Conservation (phyloP, 2,888 invertebrate species). For the Hydropsyche betteni region DNA sequence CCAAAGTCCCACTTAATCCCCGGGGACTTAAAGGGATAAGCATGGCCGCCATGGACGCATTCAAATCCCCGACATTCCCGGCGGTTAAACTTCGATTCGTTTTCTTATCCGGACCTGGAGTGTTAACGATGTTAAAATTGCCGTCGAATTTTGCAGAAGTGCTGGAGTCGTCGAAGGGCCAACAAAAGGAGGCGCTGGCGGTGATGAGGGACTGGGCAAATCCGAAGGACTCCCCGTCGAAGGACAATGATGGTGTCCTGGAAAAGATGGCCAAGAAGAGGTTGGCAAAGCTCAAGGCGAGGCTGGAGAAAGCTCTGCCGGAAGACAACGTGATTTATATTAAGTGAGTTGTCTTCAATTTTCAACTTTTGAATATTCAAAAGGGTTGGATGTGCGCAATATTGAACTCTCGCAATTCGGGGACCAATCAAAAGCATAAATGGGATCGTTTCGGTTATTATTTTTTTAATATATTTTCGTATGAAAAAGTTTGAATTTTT, state of each 20-base stretch:
- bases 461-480: too few species aligned
- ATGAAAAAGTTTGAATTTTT: too few species aligned
- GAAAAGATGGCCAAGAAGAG: slow-evolving; percentile 58
- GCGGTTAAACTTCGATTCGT: not conserved
- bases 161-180: slow-evolving; percentile 50
- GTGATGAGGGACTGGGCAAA: slow-evolving; percentile 61
- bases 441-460: not conserved
- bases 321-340: slow-evolving; percentile 64
- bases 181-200: slow-evolving; percentile 62
- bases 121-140: not conserved
- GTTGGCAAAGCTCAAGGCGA: slow-evolving; percentile 60
- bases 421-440: too few species aligned
- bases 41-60: slow-evolving; percentile 17
- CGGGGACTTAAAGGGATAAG: slow-evolving; percentile 34
- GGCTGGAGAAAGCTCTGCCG: slow-evolving; percentile 61
- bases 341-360: slow-evolving; percentile 58
- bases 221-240: slow-evolving; percentile 69
- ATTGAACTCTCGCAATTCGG: too few species aligned
- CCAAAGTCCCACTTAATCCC: slow-evolving; percentile 36
- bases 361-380: not conserved
- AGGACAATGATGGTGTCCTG: slow-evolving; percentile 55
- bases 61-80: not conserved
- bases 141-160: not conserved
- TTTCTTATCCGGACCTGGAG: not conserved
- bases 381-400: not conserved